These are phyloP conservation scores for Tyrannus savana DNA, from an alignment of 2,113 vertebrate genomes.

Conservation along the genomic window DNA sequence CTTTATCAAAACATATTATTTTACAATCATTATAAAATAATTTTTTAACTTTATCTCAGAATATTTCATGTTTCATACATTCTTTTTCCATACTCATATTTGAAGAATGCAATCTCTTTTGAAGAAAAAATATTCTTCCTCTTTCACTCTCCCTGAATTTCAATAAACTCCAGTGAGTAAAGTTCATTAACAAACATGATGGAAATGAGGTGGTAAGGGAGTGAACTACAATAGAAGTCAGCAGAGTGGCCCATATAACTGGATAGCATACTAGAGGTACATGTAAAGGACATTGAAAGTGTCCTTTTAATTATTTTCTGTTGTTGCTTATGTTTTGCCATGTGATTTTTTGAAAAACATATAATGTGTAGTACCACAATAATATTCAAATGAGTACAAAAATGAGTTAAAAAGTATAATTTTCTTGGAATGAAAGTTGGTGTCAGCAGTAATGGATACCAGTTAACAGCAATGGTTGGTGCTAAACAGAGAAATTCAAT, in stretches of 20 bases:
- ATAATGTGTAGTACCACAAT: background rate
- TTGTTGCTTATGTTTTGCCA: background rate
- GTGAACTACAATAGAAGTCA: background rate
- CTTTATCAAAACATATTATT: background rate
- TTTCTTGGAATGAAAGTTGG: background rate
- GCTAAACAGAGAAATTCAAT: background rate
- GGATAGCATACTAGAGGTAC: fast-evolving
- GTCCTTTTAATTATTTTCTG: background rate
- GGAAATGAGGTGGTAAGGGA: background rate
- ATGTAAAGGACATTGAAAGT: background rate
- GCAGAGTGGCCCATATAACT: background rate
- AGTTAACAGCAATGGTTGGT: background rate
- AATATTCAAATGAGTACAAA: background rate
- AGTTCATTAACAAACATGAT: background rate
- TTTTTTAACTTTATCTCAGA: background rate
- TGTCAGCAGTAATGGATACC: background rate
- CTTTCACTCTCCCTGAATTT: background rate
- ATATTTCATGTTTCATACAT: background rate
- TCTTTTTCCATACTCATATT: background rate
- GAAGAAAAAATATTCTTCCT: background rate
- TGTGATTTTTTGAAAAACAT: background rate
- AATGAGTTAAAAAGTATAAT: background rate
- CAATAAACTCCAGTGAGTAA: background rate
- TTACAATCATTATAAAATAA: background rate
- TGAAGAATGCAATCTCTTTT: background rate